Evolutionary conservation across 1,140 invertebrate genomes (phyloP), one percentile per base, ranked within the genome.

Genomic region (Battus philenor): DNA sequence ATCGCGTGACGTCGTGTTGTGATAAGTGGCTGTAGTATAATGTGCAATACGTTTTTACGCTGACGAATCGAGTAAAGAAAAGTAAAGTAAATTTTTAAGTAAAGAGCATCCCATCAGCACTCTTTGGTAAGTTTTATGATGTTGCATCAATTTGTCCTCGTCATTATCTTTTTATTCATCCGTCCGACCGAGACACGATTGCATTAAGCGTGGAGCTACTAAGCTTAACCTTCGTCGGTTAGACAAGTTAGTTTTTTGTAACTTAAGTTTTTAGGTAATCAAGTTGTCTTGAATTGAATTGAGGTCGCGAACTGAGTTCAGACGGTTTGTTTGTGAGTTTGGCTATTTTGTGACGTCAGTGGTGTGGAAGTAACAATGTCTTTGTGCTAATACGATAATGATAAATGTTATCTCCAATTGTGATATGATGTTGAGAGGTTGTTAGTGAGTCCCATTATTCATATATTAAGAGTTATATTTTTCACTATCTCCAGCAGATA

Each of bases 41-140:
- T 80, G 67, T 73, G 73, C 74, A 56, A 68, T 75, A 70, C 70
- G 52, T 70, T 54, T 69, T 71, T 74, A 78, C 55, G 45, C 60
- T 56, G 51, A 70, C 68, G 81, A 74, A 59, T 64, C 62, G 56
- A 57, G 61, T 58, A 59, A 49, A 68, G 51, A 55, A 57, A n/a
- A n/a, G n/a, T n/a, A 72, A 65, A 66, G 47, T 51, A 57, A 52
- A 54, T 55, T 66, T n/a, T 20, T 64, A 65, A 57, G 43, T 55
- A 59, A 58, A n/a, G 54, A 56, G 59, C 62, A 62, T 61, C 65
- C 22, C 13, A 41, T 41, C 38, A 41, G 44, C 60, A 68, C 55
- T 61, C 70, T 70, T 83, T 80, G 77, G 80, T 84, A 69, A 84
- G 80, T 74, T 71, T 71, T 53, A n/a, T 55, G 54, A 38, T 74